Evolutionary conservation across 2,797 vertebrate species (phyloP), one percentile per base, ranked within the genome.

Genomic region (Chelonia mydas): DNA sequence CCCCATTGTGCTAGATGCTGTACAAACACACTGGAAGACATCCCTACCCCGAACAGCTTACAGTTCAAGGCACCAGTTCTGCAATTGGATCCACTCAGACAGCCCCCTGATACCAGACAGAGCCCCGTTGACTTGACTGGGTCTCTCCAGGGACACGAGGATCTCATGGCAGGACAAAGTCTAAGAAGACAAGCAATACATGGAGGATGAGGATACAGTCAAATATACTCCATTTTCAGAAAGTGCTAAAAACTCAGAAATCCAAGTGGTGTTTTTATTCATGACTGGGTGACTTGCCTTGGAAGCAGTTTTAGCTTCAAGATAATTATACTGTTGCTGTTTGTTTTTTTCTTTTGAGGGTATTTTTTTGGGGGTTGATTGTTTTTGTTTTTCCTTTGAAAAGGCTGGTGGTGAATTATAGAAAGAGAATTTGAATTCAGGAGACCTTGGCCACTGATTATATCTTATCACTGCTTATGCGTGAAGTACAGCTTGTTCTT

Each of bases 381-480:
- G 50, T n/a, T 81, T 78, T 89, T 95, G 61, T 94, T 95, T 92
- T 90, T 92, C 76, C 83, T 96, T 94, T 96, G 79, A 97, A 97
- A 93, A 97, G 89, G 77, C 84, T 97, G 92, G 84, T 94, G 93
- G 78, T 86, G 84, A 95, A 94, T 97, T 95, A 91, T 81, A 94
- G 89, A 96, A 95, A 94, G 93, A 97, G 94, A 92, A 78, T 94
- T 95, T 97, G 97, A 96, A 94, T 96, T 95, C 92, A 55, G 93
- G 84, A 95, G 91, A 93, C 91, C 91, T 93, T 94, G 93, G 93
- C 97, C 87, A 90, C 96, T 96, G 96, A 94, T 94, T 97, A 95
- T 87, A 84, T 86, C 90, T 96, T 96, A 91, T 94, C 45, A 1
- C 94, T 96, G 41, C 87, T 90, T 90, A 88, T 55, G 51, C 86